Evolutionary conservation across 2,113 vertebrate genomes (phyloP), one percentile per base, ranked within the genome.

Genomic region (Catharus fuscescens): DNA sequence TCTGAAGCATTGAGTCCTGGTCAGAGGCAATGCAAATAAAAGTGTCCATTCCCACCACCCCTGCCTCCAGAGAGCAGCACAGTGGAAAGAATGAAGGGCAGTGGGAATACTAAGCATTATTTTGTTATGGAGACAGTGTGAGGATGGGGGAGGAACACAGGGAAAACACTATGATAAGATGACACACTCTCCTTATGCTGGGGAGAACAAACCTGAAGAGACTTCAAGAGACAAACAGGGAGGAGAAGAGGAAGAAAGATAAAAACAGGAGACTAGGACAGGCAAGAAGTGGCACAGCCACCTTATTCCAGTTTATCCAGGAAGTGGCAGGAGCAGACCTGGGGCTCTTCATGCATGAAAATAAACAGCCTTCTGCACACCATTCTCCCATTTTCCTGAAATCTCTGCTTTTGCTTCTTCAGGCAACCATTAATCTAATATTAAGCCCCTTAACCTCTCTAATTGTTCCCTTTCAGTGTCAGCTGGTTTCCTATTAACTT

Each of bases 401-500:
- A 97, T 80, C 95, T 91, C 90, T 94, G 95, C 94, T 92, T 96
- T 97, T 96, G 81, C 56, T 96, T 91, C 95, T 94, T 88, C 81
- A 78, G 97, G 96, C 88, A 92, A 94, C 89, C 94, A 90, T 93
- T 97, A 95, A 97, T 97, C 96, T 96, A 96, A 97, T 97, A 96
- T 89, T 86, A 96, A 97, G 88, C 93, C 97, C 96, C 94, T 92
- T 96, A 96, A 95, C 95, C 96, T 97, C 92, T 97, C 93, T 97
- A 97, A 97, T 93, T 96, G 96, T 96, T 95, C 96, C 80, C 78
- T 95, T 92, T 96, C 92, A 92, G 90, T 91, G 90, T 96, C 93
- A 86, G 96, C 96, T 92, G 96, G 88, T 95, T 97, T 96, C 97
- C 86, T 91, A 96, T 97, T 97, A 97, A 97, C 97, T 96, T 97